Evolutionary conservation across 1,140 invertebrate species (phyloP), one percentile per base, ranked within the genome.

Genomic region (Cepaea nemoralis): DNA sequence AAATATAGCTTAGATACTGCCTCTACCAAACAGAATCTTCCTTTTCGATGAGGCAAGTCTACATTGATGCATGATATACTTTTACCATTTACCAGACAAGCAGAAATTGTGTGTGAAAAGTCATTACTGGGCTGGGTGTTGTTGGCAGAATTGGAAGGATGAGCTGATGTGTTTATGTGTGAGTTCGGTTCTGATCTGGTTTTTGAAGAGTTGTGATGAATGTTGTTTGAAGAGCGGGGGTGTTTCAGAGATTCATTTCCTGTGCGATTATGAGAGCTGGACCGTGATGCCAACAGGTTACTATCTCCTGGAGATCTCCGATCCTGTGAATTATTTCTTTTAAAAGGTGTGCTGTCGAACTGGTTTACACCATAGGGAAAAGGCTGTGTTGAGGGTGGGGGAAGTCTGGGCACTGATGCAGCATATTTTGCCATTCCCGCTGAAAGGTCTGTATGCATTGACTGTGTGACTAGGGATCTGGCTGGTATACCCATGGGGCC

Each of bases 1-100:
- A 89, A 90, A 70, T 90, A 90, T 2, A 90, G 80, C 75, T 90
- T 90, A 71, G 87, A 88, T 42, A 89, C 89, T n/a, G 89, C 89
- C 80, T 90, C 89, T 5, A 90, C 87, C 31, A 90, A 83, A 71
- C 89, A 89, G 31, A 87, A 89, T 67, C 84, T 86, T 16, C 88
- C 87, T 40, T 67, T 77, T 48, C 87, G 73, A 6, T 81, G 82
- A 31, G 83, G 69, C 74, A 77, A 67, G 70, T 88, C 80, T 35
- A 88, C 55, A 50, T 82, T 80, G 74, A 90, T 79, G 81, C 89
- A 90, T 0, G 89, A 90, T 63, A 90, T 90, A 79, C 88, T 89
- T 77, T 90, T 90, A 16, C 87, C 88, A 70, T 86, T 83, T 5
- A 89, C 78, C 80, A 88, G 85, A 19, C 86, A 88, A 24, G 88